phyloP scores from a whole-genome alignment of 1,140 invertebrate species.

The Probaryconus sp. region DNA sequence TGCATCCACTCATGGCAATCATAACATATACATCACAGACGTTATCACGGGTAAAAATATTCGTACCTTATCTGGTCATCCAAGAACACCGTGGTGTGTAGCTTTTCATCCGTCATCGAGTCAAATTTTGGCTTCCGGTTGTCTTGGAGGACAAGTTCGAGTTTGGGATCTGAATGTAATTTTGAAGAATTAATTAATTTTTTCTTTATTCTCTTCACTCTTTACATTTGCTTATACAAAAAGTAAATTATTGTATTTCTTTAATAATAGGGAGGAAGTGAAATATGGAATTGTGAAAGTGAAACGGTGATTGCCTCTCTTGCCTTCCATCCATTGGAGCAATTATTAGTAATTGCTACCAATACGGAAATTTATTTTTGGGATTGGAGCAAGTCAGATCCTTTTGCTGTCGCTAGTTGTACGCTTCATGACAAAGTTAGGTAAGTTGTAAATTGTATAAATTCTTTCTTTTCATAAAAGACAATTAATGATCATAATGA shows the following conservation, averaged over 20 bases:
- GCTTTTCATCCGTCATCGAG: conserved; percentile 92
- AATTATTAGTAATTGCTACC: conserved; percentile 90
- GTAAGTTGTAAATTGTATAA: conserved; percentile 72
- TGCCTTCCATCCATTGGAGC: conserved; percentile 90
- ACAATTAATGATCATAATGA: too few species aligned
- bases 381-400: conserved; percentile 90
- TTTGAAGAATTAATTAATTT: conserved; percentile 47
- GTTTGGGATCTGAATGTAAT: conserved; percentile 94
- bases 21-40: conserved; percentile 93
- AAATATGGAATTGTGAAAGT: conserved; percentile 86
- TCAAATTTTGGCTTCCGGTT: conserved; percentile 92
- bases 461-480: neutral
- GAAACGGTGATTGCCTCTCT: conserved; percentile 90
- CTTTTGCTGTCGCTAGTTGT: conserved; percentile 85
- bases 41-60: conserved; percentile 88
- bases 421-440: conserved; percentile 88
- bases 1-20: conserved; percentile 94
- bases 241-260: neutral
- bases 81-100: conserved; percentile 94
- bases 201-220: too few species aligned
- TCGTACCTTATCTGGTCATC: conserved; percentile 88
- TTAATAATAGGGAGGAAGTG: conserved; percentile 86
- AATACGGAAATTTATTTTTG: conserved; percentile 92
- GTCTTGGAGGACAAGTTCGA: conserved; percentile 92
- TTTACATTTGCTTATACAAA: neutral